Percentiles rank a stretch among this genome's conserved stretches.
Conservation (phyloP, 1,140 invertebrate species). For the Drosophila arawakana region DNA sequence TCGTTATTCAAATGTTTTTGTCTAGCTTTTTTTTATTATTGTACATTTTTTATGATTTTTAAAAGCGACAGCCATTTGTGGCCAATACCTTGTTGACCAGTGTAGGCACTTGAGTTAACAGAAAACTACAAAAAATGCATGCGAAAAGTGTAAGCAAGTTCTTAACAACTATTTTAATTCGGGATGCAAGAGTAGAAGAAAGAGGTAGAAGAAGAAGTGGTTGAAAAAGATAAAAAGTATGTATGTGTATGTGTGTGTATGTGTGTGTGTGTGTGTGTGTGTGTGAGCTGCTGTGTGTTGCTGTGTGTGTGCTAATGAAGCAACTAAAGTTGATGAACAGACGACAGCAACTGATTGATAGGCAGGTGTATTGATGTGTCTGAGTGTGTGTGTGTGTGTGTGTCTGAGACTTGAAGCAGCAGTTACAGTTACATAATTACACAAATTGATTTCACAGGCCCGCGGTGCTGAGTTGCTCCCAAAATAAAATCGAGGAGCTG, state of each 20-base stretch:
- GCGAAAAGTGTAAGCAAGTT: background rate
- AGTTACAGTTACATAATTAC: conserved; percentile 71
- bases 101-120: background rate
- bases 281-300: background rate
- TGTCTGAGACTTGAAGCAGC: conserved; percentile 20
- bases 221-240: background rate
- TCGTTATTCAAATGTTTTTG: too few species aligned
- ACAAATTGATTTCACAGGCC: conserved; percentile 67
- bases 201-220: background rate
- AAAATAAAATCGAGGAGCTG: conserved; percentile 30
- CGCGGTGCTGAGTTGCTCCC: conserved; percentile 55
- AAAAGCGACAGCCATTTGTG: too few species aligned
- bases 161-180: background rate
- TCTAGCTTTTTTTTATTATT: too few species aligned
- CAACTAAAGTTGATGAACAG: conserved; percentile 26
- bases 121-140: conserved; percentile 2
- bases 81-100: background rate
- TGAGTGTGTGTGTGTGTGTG: conserved; percentile 9
- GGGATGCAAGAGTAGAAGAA: background rate
- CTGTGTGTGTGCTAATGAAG: conserved; percentile 33
- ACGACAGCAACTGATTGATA: conserved; percentile 44
- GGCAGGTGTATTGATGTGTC: conserved; percentile 3
- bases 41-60: too few species aligned
- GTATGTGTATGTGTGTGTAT: background rate
- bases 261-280: background rate